Evolutionary conservation across 2,888 invertebrate genomes (phyloP).

Genomic region (Ellobium chinense): DNA sequence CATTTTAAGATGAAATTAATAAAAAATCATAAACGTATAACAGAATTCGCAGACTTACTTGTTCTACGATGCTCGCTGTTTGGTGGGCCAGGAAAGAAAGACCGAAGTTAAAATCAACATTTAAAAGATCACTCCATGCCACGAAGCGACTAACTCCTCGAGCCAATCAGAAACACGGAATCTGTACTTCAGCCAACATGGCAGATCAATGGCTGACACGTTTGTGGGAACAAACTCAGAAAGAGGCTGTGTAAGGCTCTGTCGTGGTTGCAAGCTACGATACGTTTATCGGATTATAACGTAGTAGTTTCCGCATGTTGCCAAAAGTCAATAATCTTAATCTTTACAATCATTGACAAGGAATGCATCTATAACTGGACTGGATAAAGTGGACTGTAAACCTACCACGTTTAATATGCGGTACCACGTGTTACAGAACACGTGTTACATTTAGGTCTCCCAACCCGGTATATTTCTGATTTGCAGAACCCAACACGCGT

Average conservation of each 20-base stretch:
- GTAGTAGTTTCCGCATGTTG: slow-evolving; percentile 8
- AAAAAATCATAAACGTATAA: no score
- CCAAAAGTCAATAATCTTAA: slow-evolving; percentile 1
- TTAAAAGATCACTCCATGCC: slow-evolving; percentile 40
- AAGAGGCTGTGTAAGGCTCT: background rate
- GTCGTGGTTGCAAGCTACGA: no score
- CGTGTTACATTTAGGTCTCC: no score
- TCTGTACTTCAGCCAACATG: slow-evolving; percentile 35
- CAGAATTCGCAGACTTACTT: no score
- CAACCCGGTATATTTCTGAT: no score
- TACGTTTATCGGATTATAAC: background rate
- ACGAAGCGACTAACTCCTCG: background rate
- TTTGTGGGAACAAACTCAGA: background rate
- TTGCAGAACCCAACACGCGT: no score
- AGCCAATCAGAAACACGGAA: slow-evolving; percentile 41
- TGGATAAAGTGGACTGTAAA: no score
- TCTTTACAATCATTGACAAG: background rate
- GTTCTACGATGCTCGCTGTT: slow-evolving; percentile 14
- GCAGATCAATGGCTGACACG: slow-evolving; percentile 39
- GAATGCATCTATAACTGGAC: no score
- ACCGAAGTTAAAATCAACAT: slow-evolving; percentile 33
- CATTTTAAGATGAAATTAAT: no score
- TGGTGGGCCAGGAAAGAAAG: slow-evolving; percentile 13
- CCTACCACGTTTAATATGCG: no score
- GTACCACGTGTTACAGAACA: no score